Conservation (phyloP, 2,797 vertebrate genomes). For the Anguilla megastoma region DNA sequence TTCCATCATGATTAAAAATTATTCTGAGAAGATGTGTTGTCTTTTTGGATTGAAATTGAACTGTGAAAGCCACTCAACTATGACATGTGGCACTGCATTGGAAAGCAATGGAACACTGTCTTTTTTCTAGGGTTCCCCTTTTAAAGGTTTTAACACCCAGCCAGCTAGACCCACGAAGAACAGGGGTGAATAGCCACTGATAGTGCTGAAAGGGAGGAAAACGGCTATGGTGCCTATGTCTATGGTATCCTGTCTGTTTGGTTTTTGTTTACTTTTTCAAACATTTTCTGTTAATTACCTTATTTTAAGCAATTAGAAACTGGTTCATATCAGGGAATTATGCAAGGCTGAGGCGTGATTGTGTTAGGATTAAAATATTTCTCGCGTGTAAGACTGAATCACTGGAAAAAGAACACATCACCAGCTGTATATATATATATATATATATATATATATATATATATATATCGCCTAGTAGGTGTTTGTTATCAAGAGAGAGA, state of each 20-base stretch:
- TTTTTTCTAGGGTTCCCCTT: too few relatives aligned
- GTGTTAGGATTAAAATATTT: conserved; percentile 59
- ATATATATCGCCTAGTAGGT: conserved; percentile 1
- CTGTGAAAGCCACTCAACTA: too few relatives aligned
- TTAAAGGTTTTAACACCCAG: too few relatives aligned
- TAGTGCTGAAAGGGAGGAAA: not conserved
- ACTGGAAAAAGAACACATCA: conserved; percentile 44
- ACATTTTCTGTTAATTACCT: not conserved
- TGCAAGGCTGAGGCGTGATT: conserved; percentile 55
- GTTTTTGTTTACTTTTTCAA: not conserved
- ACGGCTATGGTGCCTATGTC: not conserved
- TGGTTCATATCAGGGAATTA: conserved; percentile 34
- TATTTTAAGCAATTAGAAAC: conserved; percentile 20
- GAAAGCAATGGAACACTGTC: too few relatives aligned
- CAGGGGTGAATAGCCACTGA: not conserved
- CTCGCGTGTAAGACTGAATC: conserved; percentile 48
- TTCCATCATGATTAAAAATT: too few relatives aligned
- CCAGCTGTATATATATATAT: conserved; percentile 42
- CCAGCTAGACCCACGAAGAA: not conserved
- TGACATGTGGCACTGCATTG: too few relatives aligned
- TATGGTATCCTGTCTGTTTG: not conserved
- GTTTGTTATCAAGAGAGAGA: conserved; percentile 41
- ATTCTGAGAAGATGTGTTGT: too few relatives aligned
- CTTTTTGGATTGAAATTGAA: too few relatives aligned
- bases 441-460: conserved; percentile 14